phyloP scores from a whole-genome alignment of 2,888 invertebrate species.

The Watsonalla cultraria region DNA sequence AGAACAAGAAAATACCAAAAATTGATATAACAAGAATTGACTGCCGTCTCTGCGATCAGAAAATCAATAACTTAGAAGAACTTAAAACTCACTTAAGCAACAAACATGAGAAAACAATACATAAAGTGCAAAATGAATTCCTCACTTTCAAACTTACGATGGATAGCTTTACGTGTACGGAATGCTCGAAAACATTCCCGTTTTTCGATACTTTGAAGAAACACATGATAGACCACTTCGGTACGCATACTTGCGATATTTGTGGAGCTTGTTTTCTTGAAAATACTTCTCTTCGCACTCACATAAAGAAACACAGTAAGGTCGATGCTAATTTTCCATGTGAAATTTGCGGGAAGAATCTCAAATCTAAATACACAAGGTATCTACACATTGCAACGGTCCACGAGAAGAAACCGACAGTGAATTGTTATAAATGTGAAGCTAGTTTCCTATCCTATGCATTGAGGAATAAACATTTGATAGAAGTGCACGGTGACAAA shows the following conservation, averaged over 20 bases:
- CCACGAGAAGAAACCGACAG: conserved; percentile 62
- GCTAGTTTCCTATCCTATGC: conserved; percentile 58
- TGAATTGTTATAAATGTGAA: conserved; percentile 65
- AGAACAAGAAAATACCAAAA: conserved; percentile 62
- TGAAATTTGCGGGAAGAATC: conserved; percentile 64
- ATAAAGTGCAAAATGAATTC: conserved; percentile 54
- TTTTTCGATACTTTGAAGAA: conserved; percentile 61
- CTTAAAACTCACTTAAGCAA: conserved; percentile 49
- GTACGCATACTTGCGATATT: conserved; percentile 58
- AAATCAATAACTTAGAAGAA: conserved; percentile 47
- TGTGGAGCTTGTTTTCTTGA: conserved; percentile 71
- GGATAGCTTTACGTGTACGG: conserved; percentile 53
- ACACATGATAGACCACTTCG: conserved; percentile 65
- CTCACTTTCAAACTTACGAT: conserved; percentile 53
- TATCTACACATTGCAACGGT: conserved; percentile 58
- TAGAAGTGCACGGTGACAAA: conserved; percentile 61
- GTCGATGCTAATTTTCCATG: conserved; percentile 71
- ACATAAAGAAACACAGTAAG: conserved; percentile 61
- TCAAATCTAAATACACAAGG: conserved; percentile 60
- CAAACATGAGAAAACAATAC: conserved; percentile 36
- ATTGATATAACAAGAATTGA: conserved; percentile 65
- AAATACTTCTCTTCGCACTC: conserved; percentile 60
- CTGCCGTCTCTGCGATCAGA: conserved; percentile 54
- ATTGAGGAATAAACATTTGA: conserved; percentile 54
- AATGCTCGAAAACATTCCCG: conserved; percentile 52